phyloP scores from a whole-genome alignment of 1,140 invertebrate species.

The Radopholus similis region DNA sequence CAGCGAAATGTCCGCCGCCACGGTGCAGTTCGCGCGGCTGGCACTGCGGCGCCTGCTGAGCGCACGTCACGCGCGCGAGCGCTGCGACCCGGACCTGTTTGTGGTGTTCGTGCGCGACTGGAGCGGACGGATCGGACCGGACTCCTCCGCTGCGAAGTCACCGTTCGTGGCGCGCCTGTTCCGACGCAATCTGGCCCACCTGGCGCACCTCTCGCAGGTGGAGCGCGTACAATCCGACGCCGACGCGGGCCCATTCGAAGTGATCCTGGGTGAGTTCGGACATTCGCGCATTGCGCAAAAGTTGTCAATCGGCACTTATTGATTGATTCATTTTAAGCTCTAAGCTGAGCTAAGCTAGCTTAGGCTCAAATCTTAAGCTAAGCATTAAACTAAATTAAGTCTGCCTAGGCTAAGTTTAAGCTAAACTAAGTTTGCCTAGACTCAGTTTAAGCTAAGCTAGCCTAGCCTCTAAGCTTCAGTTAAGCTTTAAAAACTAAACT shows the following conservation, averaged over 20 bases:
- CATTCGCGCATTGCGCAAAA: background rate
- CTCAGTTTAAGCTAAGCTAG: no score
- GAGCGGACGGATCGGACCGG: background rate
- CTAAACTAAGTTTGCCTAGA: no score
- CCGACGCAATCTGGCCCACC: slow-evolving; percentile 4
- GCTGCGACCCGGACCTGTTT: slow-evolving; percentile 13
- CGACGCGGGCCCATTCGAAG: slow-evolving; percentile 4
- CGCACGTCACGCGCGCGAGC: background rate
- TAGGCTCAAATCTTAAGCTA: no score
- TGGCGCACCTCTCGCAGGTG: background rate
- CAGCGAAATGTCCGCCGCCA: background rate
- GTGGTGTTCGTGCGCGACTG: background rate
- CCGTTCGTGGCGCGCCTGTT: slow-evolving; percentile 5
- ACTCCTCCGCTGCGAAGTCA: background rate
- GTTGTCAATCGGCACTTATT: no score
- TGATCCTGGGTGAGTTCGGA: slow-evolving; percentile 1
- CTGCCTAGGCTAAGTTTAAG: no score
- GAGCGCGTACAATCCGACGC: background rate
- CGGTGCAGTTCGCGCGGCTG: background rate
- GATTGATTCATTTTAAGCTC: no score
- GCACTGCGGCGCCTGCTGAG: background rate
- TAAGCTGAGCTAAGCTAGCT: no score
- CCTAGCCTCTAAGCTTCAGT: no score
- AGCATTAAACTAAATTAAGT: no score
- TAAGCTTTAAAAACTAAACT: no score